A percentile compares a stretch with the other conserved stretches of the same genome.
phyloP scores from a whole-genome alignment of 2,888 invertebrate genomes.

The Entomobrya proxima region DNA sequence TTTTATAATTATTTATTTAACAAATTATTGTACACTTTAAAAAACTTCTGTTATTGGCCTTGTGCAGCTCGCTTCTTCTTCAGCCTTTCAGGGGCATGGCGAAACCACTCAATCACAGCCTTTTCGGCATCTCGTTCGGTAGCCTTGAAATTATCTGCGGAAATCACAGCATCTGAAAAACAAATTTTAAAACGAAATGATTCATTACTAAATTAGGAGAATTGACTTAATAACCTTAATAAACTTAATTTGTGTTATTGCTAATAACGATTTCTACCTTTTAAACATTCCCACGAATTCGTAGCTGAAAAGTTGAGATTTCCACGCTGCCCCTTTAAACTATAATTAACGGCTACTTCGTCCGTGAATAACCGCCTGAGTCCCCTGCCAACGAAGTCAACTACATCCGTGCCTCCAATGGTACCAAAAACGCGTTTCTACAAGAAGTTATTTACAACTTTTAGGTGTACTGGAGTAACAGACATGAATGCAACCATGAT shows the following conservation, averaged over 20 bases:
- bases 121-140: neutral
- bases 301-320: slow-evolving; percentile 11
- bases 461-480: no score
- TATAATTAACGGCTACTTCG: neutral
- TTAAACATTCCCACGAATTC: neutral
- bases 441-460: no score
- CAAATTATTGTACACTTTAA: no score
- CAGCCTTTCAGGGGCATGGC: no score
- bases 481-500: no score
- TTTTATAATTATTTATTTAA: no score
- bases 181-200: neutral
- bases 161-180: neutral
- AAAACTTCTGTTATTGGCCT: no score
- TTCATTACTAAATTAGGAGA: neutral
- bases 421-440: neutral
- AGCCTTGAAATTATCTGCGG: neutral
- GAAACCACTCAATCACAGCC: neutral
- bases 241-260: no score
- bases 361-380: neutral
- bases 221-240: neutral
- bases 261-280: no score
- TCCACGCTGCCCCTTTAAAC: neutral
- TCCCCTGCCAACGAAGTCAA: neutral
- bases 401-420: neutral
- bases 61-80: no score